phyloP scores from a whole-genome alignment of 2,888 invertebrate genomes.

The Callyntrura sp. region DNA sequence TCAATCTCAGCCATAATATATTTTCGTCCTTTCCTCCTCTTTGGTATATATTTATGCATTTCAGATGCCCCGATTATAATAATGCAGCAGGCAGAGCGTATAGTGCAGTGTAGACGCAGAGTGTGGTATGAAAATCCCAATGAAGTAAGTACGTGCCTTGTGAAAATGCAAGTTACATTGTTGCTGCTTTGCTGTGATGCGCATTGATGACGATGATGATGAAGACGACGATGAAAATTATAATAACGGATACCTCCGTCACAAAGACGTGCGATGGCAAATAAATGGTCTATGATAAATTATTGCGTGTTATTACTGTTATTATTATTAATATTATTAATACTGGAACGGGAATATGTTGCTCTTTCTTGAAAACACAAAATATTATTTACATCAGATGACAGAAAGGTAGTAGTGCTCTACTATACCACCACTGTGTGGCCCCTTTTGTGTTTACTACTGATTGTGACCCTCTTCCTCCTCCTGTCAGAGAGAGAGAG shows the following conservation, averaged over 20 bases:
- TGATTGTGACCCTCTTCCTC: slow-evolving; percentile 12
- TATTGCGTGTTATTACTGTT: slow-evolving; percentile 55
- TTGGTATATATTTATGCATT: neutral
- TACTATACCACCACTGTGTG: neutral
- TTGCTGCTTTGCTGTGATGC: neutral
- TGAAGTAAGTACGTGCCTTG: neutral
- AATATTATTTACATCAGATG: slow-evolving; percentile 32
- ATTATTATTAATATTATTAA: neutral
- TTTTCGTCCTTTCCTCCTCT: slow-evolving; percentile 43
- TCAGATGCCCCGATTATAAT: neutral
- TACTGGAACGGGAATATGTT: slow-evolving; percentile 17
- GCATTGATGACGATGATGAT: neutral
- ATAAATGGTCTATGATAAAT: slow-evolving; percentile 67
- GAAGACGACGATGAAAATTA: slow-evolving; percentile 45
- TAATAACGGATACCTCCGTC: slow-evolving; percentile 60
- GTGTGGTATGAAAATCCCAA: neutral
- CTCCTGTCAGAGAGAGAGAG: neutral
- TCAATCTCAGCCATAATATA: slow-evolving; percentile 65
- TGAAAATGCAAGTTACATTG: neutral
- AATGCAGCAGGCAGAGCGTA: neutral
- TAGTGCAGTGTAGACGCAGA: neutral
- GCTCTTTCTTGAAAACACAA: slow-evolving; percentile 29
- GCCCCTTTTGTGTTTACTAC: neutral
- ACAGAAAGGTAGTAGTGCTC: neutral
- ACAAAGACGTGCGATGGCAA: slow-evolving; percentile 56